Base-by-base conservation (phyloP, 2,797 vertebrate genomes). In the Gymnopithys bicolor region DNA sequence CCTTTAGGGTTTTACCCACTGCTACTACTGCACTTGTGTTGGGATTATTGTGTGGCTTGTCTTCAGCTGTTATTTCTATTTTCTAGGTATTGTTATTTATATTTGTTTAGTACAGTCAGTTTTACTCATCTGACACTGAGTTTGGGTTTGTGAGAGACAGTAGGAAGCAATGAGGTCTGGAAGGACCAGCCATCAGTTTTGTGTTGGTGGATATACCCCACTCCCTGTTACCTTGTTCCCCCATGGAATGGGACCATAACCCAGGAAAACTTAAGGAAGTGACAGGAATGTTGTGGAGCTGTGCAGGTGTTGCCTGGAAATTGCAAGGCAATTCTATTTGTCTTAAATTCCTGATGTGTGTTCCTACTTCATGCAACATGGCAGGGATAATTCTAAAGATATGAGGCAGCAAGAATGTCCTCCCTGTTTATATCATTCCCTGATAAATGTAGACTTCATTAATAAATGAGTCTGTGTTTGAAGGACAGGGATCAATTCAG, bases 401-500 rank as follows among this genome's bases (percentile, higher is more conserved):
- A 46, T 32, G 58, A 71, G 70, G n/a, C 51, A 93, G 35, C 46
- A 78, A 27, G 41, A 45, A 19, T 32, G 18, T 59, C n/a, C 33
- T 80, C 14, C 7, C 2, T 55, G 8, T 86, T 85, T 6, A 2
- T 76, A 1, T 7, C 28, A 11, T 11, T 13, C 24, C 60, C 33
- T 71, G 28, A 52, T 43, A 86, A 87, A 76, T n/a, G 21, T 2
- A 5, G 30, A 24, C 27, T 83, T 79, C 71, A 60, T 94, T 13
- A 7, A 68, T 77, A 77, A 77, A 41, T 23, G 15, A 78, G 82
- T 18, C 33, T 0, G 0, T 48, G 10, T 69, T 66, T 94, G 94
- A 93, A 76, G 67, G 73, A 37, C 62, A 67, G 41, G 66, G 84
- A 77, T 95, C 94, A 77, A 8, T 94, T 59, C 87, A 55, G 35